These are phyloP conservation scores for Syrmaticus mikado DNA, from an alignment of 2,113 vertebrate species.

Conservation along the genomic window DNA sequence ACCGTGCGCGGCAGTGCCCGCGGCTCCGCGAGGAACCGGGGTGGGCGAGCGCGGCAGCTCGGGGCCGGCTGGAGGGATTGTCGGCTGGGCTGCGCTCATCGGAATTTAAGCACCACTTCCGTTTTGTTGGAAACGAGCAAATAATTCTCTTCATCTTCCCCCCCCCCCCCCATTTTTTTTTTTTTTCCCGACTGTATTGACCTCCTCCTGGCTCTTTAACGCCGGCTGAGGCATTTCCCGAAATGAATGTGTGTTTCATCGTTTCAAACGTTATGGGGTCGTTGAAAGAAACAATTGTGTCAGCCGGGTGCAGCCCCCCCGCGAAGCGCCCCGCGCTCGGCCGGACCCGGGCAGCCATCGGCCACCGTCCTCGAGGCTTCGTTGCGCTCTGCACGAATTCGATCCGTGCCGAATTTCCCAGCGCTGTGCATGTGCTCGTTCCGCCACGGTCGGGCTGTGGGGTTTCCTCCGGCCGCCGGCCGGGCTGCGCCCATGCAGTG, in stretches of 20 bases:
- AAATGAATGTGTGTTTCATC: neutral
- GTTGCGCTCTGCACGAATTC: conserved; percentile 34
- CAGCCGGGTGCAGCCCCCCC: neutral
- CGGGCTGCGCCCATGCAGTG: neutral
- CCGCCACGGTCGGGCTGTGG: neutral
- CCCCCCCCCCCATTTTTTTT: neutral
- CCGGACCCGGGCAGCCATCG: neutral
- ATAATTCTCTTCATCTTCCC: neutral
- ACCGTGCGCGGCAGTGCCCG: too few relatives aligned
- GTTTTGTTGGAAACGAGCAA: conserved; percentile 40
- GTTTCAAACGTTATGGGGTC: neutral
- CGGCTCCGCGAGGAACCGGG: too few relatives aligned
- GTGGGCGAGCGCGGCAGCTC: too few relatives aligned
- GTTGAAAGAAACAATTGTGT: neutral
- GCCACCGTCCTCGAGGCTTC: neutral
- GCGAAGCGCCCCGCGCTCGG: neutral
- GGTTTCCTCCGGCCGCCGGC: conserved; percentile 4
- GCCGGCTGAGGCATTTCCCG: neutral
- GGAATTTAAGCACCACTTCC: conserved; percentile 31
- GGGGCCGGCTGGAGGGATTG: neutral
- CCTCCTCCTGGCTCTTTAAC: neutral
- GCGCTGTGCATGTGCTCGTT: neutral
- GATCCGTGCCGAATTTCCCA: neutral
- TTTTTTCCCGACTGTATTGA: neutral
- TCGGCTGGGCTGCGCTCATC: neutral